Percentiles rank a stretch among this genome's conserved stretches.
Evolutionary conservation across 2,888 invertebrate species (phyloP).

Genomic region (Spatulosminthurus flaviceps): DNA sequence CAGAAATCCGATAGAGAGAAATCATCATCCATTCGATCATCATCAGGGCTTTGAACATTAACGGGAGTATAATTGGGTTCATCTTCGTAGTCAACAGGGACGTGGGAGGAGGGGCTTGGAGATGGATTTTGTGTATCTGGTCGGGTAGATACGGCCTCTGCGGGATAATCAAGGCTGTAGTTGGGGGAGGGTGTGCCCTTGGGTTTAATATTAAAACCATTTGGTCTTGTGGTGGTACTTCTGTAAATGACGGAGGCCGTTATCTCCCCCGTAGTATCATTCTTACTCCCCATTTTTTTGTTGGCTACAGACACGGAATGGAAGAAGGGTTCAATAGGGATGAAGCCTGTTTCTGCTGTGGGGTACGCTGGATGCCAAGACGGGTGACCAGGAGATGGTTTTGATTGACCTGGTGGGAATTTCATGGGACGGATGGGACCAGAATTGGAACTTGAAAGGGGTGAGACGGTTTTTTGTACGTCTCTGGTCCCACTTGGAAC

Average conservation of each 20-base stretch:
- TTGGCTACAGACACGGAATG: conserved; percentile 46
- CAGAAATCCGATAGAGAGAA: conserved; percentile 61
- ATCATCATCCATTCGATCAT: conserved; percentile 44
- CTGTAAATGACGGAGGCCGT: not conserved
- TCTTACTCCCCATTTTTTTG: conserved; percentile 18
- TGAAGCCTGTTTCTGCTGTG: conserved; percentile 62
- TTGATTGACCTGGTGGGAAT: conserved; percentile 44
- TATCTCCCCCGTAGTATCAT: not conserved
- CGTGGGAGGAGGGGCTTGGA: conserved; percentile 49
- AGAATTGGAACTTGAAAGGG: conserved; percentile 30
- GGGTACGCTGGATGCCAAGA: conserved; percentile 63
- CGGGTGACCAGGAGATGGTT: conserved; percentile 35
- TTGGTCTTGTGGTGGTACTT: not conserved
- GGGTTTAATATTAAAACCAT: not conserved
- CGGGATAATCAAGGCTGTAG: conserved; percentile 50
- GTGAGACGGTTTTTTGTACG: conserved; percentile 58
- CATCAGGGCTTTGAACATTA: conserved; percentile 47
- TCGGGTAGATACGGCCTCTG: conserved; percentile 47
- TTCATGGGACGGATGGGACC: not conserved
- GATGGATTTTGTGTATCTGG: conserved; percentile 51
- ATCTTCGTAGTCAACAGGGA: conserved; percentile 55
- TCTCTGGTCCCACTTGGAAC: conserved; percentile 59
- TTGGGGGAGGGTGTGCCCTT: conserved; percentile 24
- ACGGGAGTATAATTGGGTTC: conserved; percentile 58
- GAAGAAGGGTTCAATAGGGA: conserved; percentile 63